Evolutionary conservation across 2,797 vertebrate genomes (phyloP), one percentile per base, ranked within the genome.

Genomic region (Austrolebias charrua): DNA sequence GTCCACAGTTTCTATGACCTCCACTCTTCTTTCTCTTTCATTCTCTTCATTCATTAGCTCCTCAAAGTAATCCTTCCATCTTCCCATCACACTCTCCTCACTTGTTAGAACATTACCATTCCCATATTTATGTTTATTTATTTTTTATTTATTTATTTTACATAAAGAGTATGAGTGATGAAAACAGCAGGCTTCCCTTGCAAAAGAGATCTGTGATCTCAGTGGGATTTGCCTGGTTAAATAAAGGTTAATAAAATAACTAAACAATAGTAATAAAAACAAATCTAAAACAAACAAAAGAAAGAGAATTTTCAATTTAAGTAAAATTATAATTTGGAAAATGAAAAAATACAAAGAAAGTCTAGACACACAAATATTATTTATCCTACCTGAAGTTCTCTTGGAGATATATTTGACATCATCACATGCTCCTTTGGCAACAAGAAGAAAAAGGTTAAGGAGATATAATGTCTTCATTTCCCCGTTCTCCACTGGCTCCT

Each of bases 331-430:
- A 60, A 6, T 69, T 73, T 59, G 12, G 43, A 20, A 4, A 19
- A 19, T 24, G n/a, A 24, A 24, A 24, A 24, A 24, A 24, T 24
- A 24, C 24, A 24, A 28, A 9, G 31, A 10, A 29, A 33, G 11
- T 0, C 2, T 16, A 50, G 43, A 62, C 60, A 68, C 20, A 38
- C 28, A 6, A 3, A 43, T 28, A 31, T 44, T 4, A 33, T 35
- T 73, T 47, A 63, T 89, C 95, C 93, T 95, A 98, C 96, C 96
- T 70, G 95, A 98, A 92, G 98, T 97, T 89, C 96, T 96, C 89
- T 98, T 98, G 76, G 95, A 96, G 80, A 98, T 94, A 64, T 95
- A 92, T 90, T 96, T 98, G 85, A 97, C 86, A 78, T 93, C 94
- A 76, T 94, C 93, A 82, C 94, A 94, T 88, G 93, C 88, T 72